These are phyloP conservation scores for Cephus spinipes DNA, from an alignment of 2,888 invertebrate genomes.

Conservation along the genomic window DNA sequence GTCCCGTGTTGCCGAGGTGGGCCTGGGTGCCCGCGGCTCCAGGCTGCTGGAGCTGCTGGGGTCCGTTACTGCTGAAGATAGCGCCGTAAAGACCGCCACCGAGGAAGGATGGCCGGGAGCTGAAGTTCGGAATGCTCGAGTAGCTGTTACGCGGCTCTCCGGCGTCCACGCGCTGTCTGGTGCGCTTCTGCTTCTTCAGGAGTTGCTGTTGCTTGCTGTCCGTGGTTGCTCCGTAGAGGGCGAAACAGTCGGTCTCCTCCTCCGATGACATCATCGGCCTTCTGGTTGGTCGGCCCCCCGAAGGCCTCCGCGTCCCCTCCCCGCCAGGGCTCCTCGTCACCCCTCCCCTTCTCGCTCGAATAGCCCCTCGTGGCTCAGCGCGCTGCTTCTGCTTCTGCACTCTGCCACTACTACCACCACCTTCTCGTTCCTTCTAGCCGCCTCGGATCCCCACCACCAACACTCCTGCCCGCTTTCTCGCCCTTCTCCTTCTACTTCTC, in stretches of 20 bases:
- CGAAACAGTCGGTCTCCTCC: slow-evolving; percentile 94
- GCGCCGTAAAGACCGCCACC: slow-evolving; percentile 89
- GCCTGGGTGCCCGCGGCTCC: slow-evolving; percentile 44
- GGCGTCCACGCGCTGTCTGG: slow-evolving; percentile 96
- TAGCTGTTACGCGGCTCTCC: slow-evolving; percentile 95
- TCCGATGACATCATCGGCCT: slow-evolving; percentile 96
- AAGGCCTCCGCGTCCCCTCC: slow-evolving; percentile 83
- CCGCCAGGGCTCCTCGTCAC: slow-evolving; percentile 71
- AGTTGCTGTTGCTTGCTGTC: slow-evolving; percentile 73
- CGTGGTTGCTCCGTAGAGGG: slow-evolving; percentile 85
- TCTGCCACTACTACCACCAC: slow-evolving; percentile 38
- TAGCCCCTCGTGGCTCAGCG: slow-evolving; percentile 76
- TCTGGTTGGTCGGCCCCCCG: slow-evolving; percentile 76
- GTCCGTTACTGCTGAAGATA: slow-evolving; percentile 80
- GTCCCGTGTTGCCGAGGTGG: slow-evolving; percentile 63
- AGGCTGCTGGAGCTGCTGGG: slow-evolving; percentile 52
- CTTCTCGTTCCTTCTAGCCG: slow-evolving; percentile 30
- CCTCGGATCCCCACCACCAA: slow-evolving; percentile 29
- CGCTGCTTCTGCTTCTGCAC: slow-evolving; percentile 65
- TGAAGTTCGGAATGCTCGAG: slow-evolving; percentile 82
- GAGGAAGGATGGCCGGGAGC: slow-evolving; percentile 85
- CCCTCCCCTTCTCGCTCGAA: slow-evolving; percentile 75
- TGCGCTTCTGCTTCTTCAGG: slow-evolving; percentile 93
- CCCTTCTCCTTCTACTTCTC: slow-evolving; percentile 29
- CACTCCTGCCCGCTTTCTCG: slow-evolving; percentile 37